Conservation (phyloP, 2,888 invertebrate genomes). For the Pasiphila rectangulata region DNA sequence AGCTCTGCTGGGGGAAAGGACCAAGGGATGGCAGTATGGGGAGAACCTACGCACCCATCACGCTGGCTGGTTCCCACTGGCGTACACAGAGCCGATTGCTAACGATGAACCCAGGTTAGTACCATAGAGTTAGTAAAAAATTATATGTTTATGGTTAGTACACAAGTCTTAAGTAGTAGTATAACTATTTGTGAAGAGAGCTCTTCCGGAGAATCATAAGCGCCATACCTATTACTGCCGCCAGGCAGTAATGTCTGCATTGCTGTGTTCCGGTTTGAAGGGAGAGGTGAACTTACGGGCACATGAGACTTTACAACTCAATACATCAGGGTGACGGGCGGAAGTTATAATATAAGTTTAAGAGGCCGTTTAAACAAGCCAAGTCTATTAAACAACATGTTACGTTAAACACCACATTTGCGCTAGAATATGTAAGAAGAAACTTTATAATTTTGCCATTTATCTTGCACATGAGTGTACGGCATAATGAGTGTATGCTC, state of each 20-base stretch:
- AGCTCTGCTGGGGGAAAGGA: conserved; percentile 92
- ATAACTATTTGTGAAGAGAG: too few relatives aligned
- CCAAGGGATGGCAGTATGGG: conserved; percentile 98
- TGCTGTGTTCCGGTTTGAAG: too few relatives aligned
- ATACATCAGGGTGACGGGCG: too few relatives aligned
- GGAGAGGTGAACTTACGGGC: too few relatives aligned
- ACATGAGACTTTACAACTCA: neutral
- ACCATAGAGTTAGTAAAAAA: neutral
- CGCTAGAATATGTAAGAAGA: too few relatives aligned
- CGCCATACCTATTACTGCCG: too few relatives aligned
- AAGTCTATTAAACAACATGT: neutral
- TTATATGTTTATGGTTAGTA: too few relatives aligned
- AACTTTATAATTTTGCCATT: neutral
- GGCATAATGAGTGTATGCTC: conserved; percentile 1
- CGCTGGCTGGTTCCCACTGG: conserved; percentile 97
- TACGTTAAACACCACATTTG: neutral
- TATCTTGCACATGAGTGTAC: neutral
- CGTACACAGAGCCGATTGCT: conserved; percentile 92
- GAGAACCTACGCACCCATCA: conserved; percentile 95
- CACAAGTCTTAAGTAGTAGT: too few relatives aligned
- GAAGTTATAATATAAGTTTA: neutral
- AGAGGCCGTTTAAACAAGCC: neutral
- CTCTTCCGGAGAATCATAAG: too few relatives aligned
- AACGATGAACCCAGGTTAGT: conserved; percentile 75
- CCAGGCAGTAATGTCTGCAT: too few relatives aligned